phyloP scores from a whole-genome alignment of 35 echinoderm and acorn worm species.

The Stichopus chloronotus region DNA sequence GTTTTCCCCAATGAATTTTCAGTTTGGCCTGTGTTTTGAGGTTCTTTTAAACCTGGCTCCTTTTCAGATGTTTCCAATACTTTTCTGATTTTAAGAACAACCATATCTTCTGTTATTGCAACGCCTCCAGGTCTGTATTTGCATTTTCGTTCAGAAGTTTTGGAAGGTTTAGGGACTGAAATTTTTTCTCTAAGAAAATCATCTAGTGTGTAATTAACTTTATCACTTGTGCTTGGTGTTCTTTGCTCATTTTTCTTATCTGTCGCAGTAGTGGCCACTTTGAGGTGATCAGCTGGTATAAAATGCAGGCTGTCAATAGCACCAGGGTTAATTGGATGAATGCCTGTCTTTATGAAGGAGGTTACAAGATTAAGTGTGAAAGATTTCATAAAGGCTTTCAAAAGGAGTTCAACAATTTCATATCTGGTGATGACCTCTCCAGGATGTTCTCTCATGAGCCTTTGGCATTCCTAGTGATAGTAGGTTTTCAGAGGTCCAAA shows the following conservation, averaged over 20 bases:
- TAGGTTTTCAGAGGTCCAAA: no score
- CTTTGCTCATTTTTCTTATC: neutral
- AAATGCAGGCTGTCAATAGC: neutral
- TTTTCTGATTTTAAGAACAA: constrained; percentile 4
- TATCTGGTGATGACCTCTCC: constrained; percentile 3
- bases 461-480: no score
- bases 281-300: neutral
- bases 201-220: neutral
- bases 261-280: neutral
- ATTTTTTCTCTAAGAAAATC: neutral
- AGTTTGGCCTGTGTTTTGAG: neutral
- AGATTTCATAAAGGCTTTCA: neutral
- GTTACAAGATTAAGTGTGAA: constrained; percentile 2
- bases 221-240: no score
- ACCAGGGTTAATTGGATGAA: constrained; percentile 11
- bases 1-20: neutral
- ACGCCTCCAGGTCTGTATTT: constrained; percentile 6
- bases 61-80: neutral
- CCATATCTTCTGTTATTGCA: neutral
- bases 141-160: neutral
- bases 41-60: neutral
- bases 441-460: constrained; percentile 24
- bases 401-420: constrained; percentile 16
- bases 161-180: neutral
- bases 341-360: constrained; percentile 28